Evolutionary conservation across 2,113 vertebrate species (phyloP).

Genomic region (Ceyx margarethae): DNA sequence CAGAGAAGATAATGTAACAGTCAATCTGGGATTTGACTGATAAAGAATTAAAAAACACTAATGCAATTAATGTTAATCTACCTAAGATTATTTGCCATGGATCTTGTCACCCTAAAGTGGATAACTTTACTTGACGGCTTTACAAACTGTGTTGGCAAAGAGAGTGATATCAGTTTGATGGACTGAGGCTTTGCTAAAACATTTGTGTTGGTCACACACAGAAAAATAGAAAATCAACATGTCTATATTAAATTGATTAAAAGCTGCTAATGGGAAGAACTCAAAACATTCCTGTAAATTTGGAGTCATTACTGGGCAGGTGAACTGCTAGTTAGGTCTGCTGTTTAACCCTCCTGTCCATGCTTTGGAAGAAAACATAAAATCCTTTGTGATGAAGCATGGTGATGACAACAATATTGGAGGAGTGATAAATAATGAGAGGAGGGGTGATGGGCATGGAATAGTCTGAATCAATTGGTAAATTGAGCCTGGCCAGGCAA

Average conservation of each 20-base stretch:
- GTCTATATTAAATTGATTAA: constrained; percentile 9
- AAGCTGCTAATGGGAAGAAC: constrained; percentile 7
- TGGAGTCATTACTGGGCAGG: background rate
- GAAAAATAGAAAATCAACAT: constrained; percentile 7
- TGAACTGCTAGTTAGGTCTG: background rate
- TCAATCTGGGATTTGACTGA: background rate
- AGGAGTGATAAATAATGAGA: background rate
- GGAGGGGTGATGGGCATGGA: background rate
- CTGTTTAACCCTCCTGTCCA: background rate
- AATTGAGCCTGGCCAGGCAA: background rate
- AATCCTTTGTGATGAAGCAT: background rate
- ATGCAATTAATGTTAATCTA: constrained; percentile 21
- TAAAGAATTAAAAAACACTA: background rate
- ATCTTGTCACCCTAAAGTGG: background rate
- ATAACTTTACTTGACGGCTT: background rate
- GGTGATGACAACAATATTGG: background rate
- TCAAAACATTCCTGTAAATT: constrained; percentile 31
- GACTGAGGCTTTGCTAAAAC: background rate
- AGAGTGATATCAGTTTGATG: background rate
- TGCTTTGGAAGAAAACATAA: background rate
- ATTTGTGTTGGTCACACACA: background rate
- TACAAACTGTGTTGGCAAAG: background rate
- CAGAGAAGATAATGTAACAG: background rate
- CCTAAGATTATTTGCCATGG: background rate
- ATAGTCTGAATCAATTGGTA: background rate